Conservation (phyloP, 2,113 vertebrate species). For the Osmerus mordax region DNA sequence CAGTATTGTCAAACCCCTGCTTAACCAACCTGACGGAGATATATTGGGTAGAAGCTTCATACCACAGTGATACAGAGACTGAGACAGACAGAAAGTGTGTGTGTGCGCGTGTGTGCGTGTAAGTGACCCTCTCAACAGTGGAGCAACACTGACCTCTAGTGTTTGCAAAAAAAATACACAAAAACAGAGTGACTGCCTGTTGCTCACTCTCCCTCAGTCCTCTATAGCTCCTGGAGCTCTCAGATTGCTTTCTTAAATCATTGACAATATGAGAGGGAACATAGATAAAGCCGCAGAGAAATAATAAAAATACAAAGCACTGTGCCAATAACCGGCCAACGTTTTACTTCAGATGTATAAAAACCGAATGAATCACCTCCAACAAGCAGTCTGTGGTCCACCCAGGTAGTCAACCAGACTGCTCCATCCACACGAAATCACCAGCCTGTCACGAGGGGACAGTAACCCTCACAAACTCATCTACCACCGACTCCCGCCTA, state of each 20-base stretch:
- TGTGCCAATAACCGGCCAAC: slow-evolving; percentile 51
- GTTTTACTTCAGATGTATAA: slow-evolving; percentile 50
- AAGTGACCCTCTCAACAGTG: slow-evolving; percentile 52
- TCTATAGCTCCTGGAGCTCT: slow-evolving; percentile 24
- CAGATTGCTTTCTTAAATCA: slow-evolving; percentile 64
- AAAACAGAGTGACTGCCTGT: neutral
- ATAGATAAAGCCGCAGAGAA: slow-evolving; percentile 48
- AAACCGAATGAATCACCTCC: slow-evolving; percentile 62
- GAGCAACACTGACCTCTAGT: slow-evolving; percentile 89
- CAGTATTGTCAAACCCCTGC: no score
- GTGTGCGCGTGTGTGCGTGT: slow-evolving; percentile 2
- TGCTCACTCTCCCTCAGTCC: neutral
- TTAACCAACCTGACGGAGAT: no score
- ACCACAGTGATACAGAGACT: no score
- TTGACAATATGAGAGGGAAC: slow-evolving; percentile 42
- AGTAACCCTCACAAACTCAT: neutral
- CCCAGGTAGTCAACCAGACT: neutral
- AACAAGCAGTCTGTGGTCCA: neutral
- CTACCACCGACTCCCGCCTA: neutral
- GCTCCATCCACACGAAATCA: no score
- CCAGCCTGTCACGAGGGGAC: no score
- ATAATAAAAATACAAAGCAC: slow-evolving; percentile 48
- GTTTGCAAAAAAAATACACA: slow-evolving; percentile 43
- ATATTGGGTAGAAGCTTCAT: no score
- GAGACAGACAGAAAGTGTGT: neutral